Evolutionary conservation across 2,113 vertebrate genomes (phyloP).

Genomic region (Nothocercus nigrocapillus): DNA sequence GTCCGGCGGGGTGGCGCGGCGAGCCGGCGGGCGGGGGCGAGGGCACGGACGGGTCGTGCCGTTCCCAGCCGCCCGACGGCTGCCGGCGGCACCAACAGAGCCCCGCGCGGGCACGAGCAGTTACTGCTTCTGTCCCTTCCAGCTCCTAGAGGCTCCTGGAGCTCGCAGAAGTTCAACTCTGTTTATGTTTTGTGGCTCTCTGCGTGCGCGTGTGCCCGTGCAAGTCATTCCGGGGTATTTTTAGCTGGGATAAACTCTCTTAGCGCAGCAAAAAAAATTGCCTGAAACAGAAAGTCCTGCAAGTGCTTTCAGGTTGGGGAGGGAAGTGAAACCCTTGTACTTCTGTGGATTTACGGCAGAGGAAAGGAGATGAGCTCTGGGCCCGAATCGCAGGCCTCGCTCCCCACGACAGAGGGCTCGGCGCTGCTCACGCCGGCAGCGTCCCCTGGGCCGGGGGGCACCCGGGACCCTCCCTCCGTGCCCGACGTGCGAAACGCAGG

Average conservation of each 20-base stretch:
- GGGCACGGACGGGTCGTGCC: too few species aligned
- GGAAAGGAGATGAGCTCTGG: not conserved
- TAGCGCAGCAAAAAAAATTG: not conserved
- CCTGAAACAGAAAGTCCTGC: not conserved
- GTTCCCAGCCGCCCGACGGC: not conserved
- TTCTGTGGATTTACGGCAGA: not conserved
- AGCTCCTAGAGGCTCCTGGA: not conserved
- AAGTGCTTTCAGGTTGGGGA: not conserved
- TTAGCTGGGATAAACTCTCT: not conserved
- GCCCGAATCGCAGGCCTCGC: not conserved
- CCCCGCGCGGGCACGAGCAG: not conserved
- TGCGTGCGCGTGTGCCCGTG: not conserved
- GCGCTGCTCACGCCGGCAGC: not conserved
- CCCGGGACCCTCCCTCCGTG: not conserved
- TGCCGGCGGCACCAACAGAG: accelerated
- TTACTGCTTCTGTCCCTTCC: not conserved
- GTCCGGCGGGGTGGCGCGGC: not conserved
- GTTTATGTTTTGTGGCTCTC: not conserved
- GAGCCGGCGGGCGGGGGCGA: not conserved
- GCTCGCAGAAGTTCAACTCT: not conserved
- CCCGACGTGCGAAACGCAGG: not conserved
- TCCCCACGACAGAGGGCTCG: not conserved
- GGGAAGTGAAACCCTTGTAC: not conserved
- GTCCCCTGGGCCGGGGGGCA: not conserved
- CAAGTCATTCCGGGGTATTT: not conserved